phyloP scores from a whole-genome alignment of 2,797 vertebrate species.

The Astyanax mexicanus region DNA sequence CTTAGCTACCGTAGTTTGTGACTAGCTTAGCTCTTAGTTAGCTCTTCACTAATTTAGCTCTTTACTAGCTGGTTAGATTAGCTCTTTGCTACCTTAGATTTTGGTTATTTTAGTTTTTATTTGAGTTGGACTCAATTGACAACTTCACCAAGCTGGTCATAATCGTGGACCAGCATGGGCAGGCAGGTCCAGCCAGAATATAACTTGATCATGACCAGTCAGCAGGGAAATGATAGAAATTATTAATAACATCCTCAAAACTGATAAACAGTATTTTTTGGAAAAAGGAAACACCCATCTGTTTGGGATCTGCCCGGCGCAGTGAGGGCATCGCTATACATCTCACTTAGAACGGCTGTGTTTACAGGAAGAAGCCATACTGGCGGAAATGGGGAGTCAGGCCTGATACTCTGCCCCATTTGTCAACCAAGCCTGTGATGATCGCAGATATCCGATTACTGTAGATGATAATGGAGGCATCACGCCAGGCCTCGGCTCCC shows the following conservation, averaged over 20 bases:
- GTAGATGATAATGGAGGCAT: constrained; percentile 56
- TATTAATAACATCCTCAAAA: background rate
- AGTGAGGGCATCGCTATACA: constrained; percentile 49
- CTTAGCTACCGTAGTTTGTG: too few relatives aligned
- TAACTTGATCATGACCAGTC: too few relatives aligned
- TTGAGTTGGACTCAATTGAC: too few relatives aligned
- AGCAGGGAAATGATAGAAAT: too few relatives aligned
- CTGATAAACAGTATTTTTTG: constrained; percentile 21
- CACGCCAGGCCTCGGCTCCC: constrained; percentile 37
- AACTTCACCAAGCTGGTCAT: too few relatives aligned
- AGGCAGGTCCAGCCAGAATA: too few relatives aligned
- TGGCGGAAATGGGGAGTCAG: constrained; percentile 57
- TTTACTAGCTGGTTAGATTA: too few relatives aligned
- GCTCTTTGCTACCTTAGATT: too few relatives aligned
- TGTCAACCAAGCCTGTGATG: constrained; percentile 52
- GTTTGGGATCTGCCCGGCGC: constrained; percentile 44
- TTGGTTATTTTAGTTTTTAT: too few relatives aligned
- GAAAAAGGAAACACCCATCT: constrained; percentile 49
- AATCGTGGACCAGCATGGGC: too few relatives aligned
- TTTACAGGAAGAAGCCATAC: constrained; percentile 55
- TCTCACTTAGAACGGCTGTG: constrained; percentile 58
- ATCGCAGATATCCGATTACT: constrained; percentile 56
- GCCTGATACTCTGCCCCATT: constrained; percentile 55
- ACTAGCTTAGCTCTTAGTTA: too few relatives aligned
- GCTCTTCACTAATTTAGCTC: too few relatives aligned